Percentiles rank a stretch among this genome's conserved stretches.
These are phyloP conservation scores for Lottia gigantea DNA, from an alignment of 2,888 invertebrate species.

Conservation along the genomic window DNA sequence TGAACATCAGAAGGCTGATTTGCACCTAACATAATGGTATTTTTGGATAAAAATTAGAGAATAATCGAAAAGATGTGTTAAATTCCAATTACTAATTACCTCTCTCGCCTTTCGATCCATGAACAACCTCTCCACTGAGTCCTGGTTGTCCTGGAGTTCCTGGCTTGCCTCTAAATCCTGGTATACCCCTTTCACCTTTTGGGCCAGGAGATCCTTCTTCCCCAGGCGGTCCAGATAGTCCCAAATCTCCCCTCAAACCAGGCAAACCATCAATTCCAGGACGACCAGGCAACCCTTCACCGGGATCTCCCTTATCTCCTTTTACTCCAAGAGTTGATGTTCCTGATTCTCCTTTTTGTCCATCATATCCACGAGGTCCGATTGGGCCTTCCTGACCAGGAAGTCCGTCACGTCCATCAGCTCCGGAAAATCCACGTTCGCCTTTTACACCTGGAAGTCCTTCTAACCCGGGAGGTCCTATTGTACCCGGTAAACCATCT, in stretches of 20 bases:
- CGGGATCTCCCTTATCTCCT: constrained; percentile 19
- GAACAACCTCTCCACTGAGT: constrained; percentile 14
- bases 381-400: constrained; percentile 31
- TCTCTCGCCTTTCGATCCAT: constrained; percentile 24
- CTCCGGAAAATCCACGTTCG: constrained; percentile 3
- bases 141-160: constrained; percentile 23
- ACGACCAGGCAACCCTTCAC: constrained; percentile 12
- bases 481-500: constrained; percentile 26
- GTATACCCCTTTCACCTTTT: constrained; percentile 19
- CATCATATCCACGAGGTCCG: constrained; percentile 37
- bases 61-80: not conserved
- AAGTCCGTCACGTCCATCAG: constrained; percentile 39
- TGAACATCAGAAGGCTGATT: no score
- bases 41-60: not conserved
- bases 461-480: not conserved
- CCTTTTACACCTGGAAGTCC: constrained; percentile 16
- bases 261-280: constrained; percentile 7
- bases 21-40: no score
- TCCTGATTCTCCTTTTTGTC: constrained; percentile 28
- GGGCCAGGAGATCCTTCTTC: constrained; percentile 12
- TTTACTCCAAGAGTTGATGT: constrained; percentile 9
- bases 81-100: not conserved
- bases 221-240: constrained; percentile 15
- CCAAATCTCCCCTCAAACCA: constrained; percentile 16
- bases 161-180: constrained; percentile 21